phyloP scores from a whole-genome alignment of 2,113 vertebrate genomes.

The Cinclus cinclus region DNA sequence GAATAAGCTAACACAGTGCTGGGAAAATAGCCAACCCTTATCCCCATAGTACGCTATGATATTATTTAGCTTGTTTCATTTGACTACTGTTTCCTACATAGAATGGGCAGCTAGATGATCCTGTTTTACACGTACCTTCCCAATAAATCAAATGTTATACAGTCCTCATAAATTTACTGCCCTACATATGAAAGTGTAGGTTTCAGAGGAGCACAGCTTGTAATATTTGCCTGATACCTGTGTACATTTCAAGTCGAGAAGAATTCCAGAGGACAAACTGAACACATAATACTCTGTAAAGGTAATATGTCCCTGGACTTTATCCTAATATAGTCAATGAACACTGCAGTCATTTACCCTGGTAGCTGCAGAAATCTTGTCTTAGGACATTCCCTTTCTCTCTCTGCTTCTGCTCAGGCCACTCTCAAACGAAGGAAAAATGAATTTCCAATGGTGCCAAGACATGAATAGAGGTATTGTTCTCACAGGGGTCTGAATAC shows the following conservation, averaged over 20 bases:
- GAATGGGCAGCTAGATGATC: not conserved
- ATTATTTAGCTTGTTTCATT: conserved; percentile 12
- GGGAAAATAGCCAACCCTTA: not conserved
- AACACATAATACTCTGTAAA: not conserved
- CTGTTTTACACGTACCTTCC: not conserved
- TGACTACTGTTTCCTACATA: not conserved
- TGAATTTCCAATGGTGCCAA: conserved; percentile 11
- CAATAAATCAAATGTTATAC: not conserved
- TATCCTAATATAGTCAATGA: not conserved
- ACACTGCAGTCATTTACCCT: not conserved
- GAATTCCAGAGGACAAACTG: not conserved
- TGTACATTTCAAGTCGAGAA: not conserved
- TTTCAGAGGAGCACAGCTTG: not conserved
- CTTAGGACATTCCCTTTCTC: not conserved
- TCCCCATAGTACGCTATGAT: not conserved
- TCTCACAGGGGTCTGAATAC: conserved; percentile 33
- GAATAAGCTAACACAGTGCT: not conserved
- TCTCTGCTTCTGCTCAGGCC: conserved; percentile 7
- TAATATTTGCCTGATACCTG: not conserved
- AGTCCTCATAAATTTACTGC: not conserved
- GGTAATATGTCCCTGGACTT: not conserved
- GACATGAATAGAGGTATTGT: conserved; percentile 71
- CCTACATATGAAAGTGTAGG: not conserved
- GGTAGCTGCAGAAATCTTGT: conserved; percentile 26
- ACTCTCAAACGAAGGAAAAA: conserved; percentile 39